A percentile compares a stretch with the other conserved stretches of the same genome.
Conservation (phyloP, 1,140 invertebrate genomes). For the Portunus trituberculatus region DNA sequence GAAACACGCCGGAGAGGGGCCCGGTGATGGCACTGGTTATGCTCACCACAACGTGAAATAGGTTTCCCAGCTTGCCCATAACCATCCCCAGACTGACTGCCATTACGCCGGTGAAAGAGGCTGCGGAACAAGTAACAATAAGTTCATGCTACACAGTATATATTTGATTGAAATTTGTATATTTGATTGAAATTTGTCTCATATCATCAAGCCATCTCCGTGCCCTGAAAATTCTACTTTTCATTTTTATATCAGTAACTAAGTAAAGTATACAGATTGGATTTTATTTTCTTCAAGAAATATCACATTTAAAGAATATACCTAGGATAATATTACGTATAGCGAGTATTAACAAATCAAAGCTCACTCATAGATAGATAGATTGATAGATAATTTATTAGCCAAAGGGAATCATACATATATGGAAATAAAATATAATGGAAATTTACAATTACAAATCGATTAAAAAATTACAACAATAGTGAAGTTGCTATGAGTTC, state of each 20-base stretch:
- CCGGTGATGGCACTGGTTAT: background rate
- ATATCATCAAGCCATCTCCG: background rate
- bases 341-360: too few relatives aligned
- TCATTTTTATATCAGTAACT: too few relatives aligned
- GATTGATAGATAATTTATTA: background rate
- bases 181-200: background rate
- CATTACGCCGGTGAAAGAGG: background rate
- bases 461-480: too few relatives aligned
- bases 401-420: too few relatives aligned
- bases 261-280: too few relatives aligned
- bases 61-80: constrained; percentile 46
- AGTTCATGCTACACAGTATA: background rate
- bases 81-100: constrained; percentile 37
- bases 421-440: too few relatives aligned
- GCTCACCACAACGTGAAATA: constrained; percentile 42
- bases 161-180: background rate
- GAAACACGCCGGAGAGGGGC: constrained; percentile 27
- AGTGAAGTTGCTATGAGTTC: too few relatives aligned
- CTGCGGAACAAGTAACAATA: background rate
- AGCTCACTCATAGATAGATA: too few relatives aligned
- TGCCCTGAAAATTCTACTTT: background rate
- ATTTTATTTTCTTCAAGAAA: too few relatives aligned
- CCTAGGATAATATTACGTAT: too few relatives aligned
- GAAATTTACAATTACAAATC: too few relatives aligned
- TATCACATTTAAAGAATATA: too few relatives aligned